Evolutionary conservation across 1,140 invertebrate genomes (phyloP), one percentile per base, ranked within the genome.

Genomic region (Colletes gigas): DNA sequence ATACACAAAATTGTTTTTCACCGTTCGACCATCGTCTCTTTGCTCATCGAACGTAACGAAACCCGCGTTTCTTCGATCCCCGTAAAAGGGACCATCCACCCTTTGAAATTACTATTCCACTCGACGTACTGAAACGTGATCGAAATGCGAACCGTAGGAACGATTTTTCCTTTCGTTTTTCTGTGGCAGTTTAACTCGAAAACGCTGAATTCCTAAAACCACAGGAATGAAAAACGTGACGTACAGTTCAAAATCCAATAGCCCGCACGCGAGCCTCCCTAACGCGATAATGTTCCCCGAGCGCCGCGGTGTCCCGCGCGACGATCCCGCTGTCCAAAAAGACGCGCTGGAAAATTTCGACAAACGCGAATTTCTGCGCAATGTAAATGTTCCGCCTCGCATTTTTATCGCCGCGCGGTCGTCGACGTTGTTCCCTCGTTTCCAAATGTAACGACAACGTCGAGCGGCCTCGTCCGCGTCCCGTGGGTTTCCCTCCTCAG

Each of bases 41-140:
- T 57, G 55, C 5, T 19, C 55, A 5, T 17, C 5, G 55, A 57
- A 6, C 6, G 17, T 4, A 21, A n/a, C 8, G n/a, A 3, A 9
- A 19, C 21, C n/a, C 9, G n/a, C 19, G 41, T 41, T 70, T 19
- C 30, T 52, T 67, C n/a, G 8, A n/a, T 17, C 2, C 0, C 4
- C 4, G 6, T 19, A 15, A 17, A 17, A 73, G 71, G 21, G 19
- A 17, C 70, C 52, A 59, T 55, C 77, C 21, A 65, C 39, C 19
- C 44, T 65, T 12, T 54, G 3, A 54, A 65, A 79, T 79, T 79
- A 54, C 63, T 73, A 79, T 79, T 73, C 77, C 15, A 41, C 60
- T 57, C 69, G 60, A 19, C 39, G 60, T 10, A 6, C 4, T 4
- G 50, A 41, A 21, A 65, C 77, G 77, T 79, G 77, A 39, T 55